Evolutionary conservation across 2,888 invertebrate species (phyloP).

Genomic region (Argyresthia goedartella): DNA sequence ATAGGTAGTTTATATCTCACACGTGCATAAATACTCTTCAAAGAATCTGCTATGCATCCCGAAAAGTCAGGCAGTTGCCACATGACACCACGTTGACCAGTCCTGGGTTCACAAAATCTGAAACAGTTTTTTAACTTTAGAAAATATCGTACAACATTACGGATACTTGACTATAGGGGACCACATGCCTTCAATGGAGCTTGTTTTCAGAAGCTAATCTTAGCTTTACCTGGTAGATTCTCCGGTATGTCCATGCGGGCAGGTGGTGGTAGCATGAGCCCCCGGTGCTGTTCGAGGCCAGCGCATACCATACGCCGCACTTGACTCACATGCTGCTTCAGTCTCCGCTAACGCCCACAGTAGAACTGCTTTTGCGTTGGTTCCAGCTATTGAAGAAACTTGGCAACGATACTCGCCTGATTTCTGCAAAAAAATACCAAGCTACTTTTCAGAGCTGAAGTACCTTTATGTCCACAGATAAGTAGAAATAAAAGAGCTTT

Average conservation of each 20-base stretch:
- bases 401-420: constrained; percentile 83
- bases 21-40: constrained; percentile 74
- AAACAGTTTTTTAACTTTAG: constrained; percentile 15
- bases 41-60: constrained; percentile 75
- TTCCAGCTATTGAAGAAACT: constrained; percentile 68
- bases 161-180: not conserved
- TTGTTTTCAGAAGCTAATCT: not conserved
- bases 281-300: constrained; percentile 80
- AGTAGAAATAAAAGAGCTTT: too few species aligned
- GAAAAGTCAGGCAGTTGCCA: constrained; percentile 86
- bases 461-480: too few species aligned
- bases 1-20: constrained; percentile 33
- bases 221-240: constrained; percentile 43
- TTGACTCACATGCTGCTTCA: constrained; percentile 56
- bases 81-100: constrained; percentile 72
- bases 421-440: constrained; percentile 68
- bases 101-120: constrained; percentile 60
- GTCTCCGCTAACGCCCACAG: constrained; percentile 76
- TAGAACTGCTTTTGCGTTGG: constrained; percentile 67
- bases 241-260: constrained; percentile 66
- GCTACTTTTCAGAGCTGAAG: too few species aligned
- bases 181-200: not conserved
- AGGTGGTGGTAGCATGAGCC: constrained; percentile 68
- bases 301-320: constrained; percentile 67
- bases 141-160: too few species aligned